A percentile compares a stretch with the other conserved stretches of the same genome.
These are phyloP conservation scores for Brachionus calyciflorus DNA, from an alignment of 1,140 invertebrate species.

Conservation along the genomic window DNA sequence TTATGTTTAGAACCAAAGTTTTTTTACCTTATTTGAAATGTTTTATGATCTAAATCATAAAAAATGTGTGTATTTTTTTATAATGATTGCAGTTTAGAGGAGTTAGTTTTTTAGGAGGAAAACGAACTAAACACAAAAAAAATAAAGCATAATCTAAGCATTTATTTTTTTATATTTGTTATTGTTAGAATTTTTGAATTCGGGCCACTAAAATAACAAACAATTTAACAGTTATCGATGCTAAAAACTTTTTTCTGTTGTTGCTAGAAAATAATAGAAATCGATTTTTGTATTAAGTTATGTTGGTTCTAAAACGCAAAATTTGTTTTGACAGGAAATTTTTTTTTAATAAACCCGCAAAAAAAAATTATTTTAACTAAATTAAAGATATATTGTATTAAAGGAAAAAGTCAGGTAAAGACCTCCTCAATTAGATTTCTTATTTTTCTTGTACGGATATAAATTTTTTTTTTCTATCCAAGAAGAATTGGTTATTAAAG, in stretches of 20 bases:
- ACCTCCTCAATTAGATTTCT: too few relatives aligned
- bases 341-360: too few relatives aligned
- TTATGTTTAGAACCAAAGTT: too few relatives aligned
- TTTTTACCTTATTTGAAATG: not conserved
- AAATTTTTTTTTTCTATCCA: too few relatives aligned
- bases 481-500: too few relatives aligned
- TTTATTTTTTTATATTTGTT: constrained; percentile 9
- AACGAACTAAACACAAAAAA: not conserved
- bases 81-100: not conserved
- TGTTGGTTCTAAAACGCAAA: too few relatives aligned
- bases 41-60: constrained; percentile 13
- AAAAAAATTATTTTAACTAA: too few relatives aligned
- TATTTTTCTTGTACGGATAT: too few relatives aligned
- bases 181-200: not conserved
- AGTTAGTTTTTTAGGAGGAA: not conserved
- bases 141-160: not conserved
- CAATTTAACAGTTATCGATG: not conserved
- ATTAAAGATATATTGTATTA: too few relatives aligned
- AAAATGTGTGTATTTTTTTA: constrained; percentile 20
- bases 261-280: not conserved
- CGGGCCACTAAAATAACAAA: not conserved
- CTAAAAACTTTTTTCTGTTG: too few relatives aligned
- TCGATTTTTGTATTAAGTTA: constrained; percentile 29
- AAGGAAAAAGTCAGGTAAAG: too few relatives aligned
- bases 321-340: too few relatives aligned